Evolutionary conservation across 2,113 vertebrate genomes (phyloP).

Genomic region (Megatriorchis doriae): DNA sequence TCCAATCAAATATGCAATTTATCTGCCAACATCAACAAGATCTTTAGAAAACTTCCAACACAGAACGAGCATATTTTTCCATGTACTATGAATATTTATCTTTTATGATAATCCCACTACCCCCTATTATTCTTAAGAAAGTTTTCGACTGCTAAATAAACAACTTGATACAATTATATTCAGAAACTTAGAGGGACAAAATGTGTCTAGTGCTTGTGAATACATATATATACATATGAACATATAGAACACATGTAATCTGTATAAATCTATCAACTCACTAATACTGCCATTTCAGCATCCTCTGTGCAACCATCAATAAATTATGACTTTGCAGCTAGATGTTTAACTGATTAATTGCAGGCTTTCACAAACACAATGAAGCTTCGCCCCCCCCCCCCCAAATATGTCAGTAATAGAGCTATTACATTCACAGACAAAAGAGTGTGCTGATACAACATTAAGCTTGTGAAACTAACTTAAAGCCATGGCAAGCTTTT

Average conservation of each 20-base stretch:
- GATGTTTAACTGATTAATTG: slow-evolving; percentile 28
- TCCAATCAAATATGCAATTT: neutral
- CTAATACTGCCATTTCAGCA: neutral
- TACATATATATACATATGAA: no score
- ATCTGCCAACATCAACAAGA: slow-evolving; percentile 35
- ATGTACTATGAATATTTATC: slow-evolving; percentile 49
- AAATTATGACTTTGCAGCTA: neutral
- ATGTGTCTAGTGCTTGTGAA: neutral
- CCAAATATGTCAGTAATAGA: neutral
- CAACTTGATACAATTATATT: neutral
- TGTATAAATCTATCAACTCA: neutral
- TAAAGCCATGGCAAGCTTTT: neutral
- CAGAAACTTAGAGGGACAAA: neutral
- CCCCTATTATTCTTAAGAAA: slow-evolving; percentile 28
- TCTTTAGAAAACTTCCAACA: slow-evolving; percentile 14
- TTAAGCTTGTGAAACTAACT: neutral
- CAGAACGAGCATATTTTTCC: neutral
- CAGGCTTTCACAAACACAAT: neutral
- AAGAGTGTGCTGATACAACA: neutral
- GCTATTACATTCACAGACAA: neutral
- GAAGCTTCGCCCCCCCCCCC: neutral
- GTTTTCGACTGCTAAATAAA: neutral
- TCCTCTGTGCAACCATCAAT: neutral
- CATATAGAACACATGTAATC: neutral
- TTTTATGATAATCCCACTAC: slow-evolving; percentile 26